Conservation (phyloP, 2,888 invertebrate species). For the Athalia cordata region DNA sequence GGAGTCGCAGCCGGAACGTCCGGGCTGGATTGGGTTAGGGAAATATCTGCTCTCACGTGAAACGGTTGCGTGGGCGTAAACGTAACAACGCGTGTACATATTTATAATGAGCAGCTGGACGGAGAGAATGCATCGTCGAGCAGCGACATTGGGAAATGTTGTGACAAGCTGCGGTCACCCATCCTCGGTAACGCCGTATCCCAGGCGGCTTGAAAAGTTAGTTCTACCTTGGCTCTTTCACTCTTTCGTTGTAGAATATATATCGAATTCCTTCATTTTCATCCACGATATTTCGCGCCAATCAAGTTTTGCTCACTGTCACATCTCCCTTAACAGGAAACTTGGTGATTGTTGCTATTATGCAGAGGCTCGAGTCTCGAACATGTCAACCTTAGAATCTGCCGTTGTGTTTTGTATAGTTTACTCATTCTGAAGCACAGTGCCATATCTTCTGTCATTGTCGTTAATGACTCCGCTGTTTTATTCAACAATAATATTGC, state of each 20-base stretch:
- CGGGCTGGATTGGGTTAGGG: background rate
- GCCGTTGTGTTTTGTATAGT: no score
- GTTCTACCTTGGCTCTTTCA: conserved; percentile 40
- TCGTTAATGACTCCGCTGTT: background rate
- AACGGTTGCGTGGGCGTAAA: conserved; percentile 22
- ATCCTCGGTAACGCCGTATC: conserved; percentile 83
- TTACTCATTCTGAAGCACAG: no score
- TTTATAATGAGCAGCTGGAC: conserved; percentile 90
- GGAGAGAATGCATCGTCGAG: conserved; percentile 92
- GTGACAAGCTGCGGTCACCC: conserved; percentile 94
- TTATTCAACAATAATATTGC: background rate
- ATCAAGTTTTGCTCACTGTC: no score
- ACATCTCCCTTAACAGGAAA: no score
- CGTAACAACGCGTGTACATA: conserved; percentile 36
- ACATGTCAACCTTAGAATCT: no score
- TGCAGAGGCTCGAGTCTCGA: no score
- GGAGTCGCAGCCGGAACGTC: no score
- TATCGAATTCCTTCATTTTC: no score
- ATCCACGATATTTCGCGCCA: no score
- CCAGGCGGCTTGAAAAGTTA: conserved; percentile 86
- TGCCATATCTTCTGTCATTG: no score
- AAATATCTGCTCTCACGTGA: background rate
- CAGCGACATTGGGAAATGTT: conserved; percentile 92
- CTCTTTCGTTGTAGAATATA: no score
- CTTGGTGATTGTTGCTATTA: no score